Conservation (phyloP, 2,888 invertebrate genomes). For the Lasioglossum pauxillum region DNA sequence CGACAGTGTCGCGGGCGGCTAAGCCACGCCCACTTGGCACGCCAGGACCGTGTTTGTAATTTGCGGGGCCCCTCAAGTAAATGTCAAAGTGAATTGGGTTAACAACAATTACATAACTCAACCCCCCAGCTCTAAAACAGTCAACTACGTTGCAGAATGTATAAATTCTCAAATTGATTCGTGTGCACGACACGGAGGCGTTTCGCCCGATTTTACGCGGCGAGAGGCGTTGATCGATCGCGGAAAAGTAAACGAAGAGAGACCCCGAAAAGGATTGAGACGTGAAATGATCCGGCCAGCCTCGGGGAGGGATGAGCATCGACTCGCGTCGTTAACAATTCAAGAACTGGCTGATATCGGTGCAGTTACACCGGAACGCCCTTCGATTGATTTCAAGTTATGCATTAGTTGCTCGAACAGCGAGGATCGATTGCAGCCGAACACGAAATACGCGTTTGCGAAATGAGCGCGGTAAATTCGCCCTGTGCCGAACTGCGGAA, state of each 20-base stretch:
- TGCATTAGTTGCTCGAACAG: background rate
- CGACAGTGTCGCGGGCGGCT: background rate
- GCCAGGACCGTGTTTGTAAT: background rate
- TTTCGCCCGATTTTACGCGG: background rate
- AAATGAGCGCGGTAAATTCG: background rate
- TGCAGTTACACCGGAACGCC: background rate
- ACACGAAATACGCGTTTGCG: background rate
- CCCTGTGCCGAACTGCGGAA: background rate
- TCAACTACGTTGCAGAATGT: background rate
- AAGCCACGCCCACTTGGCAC: background rate
- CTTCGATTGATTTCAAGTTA: conserved; percentile 16
- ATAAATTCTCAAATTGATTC: conserved; percentile 1
- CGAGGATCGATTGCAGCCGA: background rate
- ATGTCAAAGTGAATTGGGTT: too few relatives aligned
- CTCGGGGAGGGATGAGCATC: background rate
- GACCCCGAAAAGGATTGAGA: conserved; percentile 26
- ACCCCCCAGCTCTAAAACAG: background rate
- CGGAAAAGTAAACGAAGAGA: background rate
- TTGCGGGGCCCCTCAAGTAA: background rate
- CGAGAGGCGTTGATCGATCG: conserved; percentile 23
- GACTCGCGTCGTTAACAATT: conserved; percentile 32
- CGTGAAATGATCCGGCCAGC: background rate
- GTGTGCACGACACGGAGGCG: conserved; percentile 23
- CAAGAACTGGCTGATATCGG: conserved; percentile 3
- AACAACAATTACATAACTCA: too few relatives aligned